These are phyloP conservation scores for Pseudomugil gertrudae DNA, from an alignment of 2,797 vertebrate species.

Conservation along the genomic window DNA sequence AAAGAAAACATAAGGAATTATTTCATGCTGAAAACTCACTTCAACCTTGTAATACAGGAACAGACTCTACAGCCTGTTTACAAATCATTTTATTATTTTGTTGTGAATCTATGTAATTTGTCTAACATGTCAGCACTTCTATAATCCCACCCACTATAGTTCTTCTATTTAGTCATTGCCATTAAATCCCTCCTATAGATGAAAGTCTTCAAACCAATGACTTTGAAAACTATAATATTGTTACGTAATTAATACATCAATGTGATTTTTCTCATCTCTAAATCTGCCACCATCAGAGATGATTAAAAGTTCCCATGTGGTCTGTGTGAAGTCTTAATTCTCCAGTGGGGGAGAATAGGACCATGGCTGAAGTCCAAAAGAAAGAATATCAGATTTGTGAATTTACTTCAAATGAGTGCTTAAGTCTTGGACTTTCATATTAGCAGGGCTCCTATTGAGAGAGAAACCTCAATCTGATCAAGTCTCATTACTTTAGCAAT, in stretches of 20 bases:
- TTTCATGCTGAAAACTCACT: neutral
- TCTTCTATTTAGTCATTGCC: conserved; percentile 10
- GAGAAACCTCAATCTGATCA: conserved; percentile 78
- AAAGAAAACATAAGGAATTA: neutral
- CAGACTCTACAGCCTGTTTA: neutral
- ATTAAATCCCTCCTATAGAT: conserved; percentile 40
- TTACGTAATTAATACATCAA: conserved; percentile 73
- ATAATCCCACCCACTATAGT: conserved; percentile 4
- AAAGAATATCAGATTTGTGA: conserved; percentile 82
- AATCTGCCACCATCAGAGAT: conserved; percentile 68
- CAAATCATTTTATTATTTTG: neutral
- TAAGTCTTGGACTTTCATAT: conserved; percentile 83
- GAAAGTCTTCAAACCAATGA: conserved; percentile 53
- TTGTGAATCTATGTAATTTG: neutral
- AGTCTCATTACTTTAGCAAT: conserved; percentile 87
- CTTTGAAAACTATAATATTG: conserved; percentile 67
- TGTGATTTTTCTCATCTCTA: conserved; percentile 56
- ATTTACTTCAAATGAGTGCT: conserved; percentile 81
- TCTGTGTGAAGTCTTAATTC: conserved; percentile 69
- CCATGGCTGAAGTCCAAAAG: conserved; percentile 65
- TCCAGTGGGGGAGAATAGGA: conserved; percentile 58
- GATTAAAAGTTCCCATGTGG: conserved; percentile 76
- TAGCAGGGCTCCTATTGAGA: conserved; percentile 77
- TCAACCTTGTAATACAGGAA: neutral
- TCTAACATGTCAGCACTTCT: conserved; percentile 14